Conservation (phyloP, 2,113 vertebrate species). For the Albula goreensis region DNA sequence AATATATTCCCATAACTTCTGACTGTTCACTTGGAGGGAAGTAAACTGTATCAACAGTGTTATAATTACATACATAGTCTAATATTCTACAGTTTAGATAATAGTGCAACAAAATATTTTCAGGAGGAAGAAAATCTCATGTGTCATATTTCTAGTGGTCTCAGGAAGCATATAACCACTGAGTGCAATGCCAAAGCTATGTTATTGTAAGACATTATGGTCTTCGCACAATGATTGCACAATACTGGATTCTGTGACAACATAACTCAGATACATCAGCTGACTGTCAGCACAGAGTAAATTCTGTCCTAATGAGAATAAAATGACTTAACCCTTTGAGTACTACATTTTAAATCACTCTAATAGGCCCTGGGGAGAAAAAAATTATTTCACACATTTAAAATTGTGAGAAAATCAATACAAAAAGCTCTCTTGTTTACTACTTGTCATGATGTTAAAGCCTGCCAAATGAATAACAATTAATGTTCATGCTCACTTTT, state of each 20-base stretch:
- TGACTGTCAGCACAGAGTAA: neutral
- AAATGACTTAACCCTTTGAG: neutral
- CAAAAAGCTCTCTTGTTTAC: neutral
- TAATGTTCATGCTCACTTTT: neutral
- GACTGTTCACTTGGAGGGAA: neutral
- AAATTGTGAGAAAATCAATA: neutral
- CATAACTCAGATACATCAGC: neutral
- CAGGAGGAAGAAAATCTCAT: neutral
- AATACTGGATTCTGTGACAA: neutral
- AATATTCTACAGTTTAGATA: neutral
- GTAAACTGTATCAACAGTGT: neutral
- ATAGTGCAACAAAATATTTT: neutral
- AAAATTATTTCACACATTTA: neutral
- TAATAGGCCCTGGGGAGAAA: neutral
- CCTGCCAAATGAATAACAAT: neutral
- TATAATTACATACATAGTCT: too few species aligned
- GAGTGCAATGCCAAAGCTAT: neutral
- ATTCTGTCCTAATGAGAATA: neutral
- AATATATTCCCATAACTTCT: neutral
- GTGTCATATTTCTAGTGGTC: neutral
- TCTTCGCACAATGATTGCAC: neutral
- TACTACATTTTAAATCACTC: neutral
- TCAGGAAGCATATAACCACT: neutral
- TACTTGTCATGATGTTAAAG: neutral
- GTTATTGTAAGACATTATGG: neutral